These are phyloP conservation scores for Phalloptychus januarius DNA, from an alignment of 2,797 vertebrate species.

Conservation along the genomic window DNA sequence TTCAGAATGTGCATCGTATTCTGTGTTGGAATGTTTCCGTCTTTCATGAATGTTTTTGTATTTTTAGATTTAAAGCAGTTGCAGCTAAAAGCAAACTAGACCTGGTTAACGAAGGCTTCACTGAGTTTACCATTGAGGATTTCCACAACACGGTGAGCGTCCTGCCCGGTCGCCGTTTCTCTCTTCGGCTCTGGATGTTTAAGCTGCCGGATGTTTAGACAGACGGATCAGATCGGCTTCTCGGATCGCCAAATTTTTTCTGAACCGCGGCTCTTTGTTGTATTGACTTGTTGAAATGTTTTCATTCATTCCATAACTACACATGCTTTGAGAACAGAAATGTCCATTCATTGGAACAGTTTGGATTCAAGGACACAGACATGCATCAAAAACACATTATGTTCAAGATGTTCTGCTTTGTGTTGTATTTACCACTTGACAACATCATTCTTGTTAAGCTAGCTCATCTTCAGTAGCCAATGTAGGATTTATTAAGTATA, in stretches of 20 bases:
- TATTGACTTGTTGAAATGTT: neutral
- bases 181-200: neutral
- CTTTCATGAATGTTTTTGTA: slow-evolving; percentile 6
- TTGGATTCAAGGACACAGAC: neutral
- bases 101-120: slow-evolving; percentile 92
- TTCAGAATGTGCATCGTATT: neutral
- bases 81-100: slow-evolving; percentile 92
- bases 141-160: slow-evolving; percentile 93
- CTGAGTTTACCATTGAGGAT: slow-evolving; percentile 95
- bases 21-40: neutral
- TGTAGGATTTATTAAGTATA: neutral
- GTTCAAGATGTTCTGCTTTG: neutral
- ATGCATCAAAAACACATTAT: neutral
- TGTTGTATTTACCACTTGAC: neutral
- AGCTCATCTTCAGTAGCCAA: neutral
- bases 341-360: neutral
- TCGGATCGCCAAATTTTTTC: neutral
- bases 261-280: neutral
- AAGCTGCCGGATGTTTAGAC: neutral
- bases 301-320: neutral
- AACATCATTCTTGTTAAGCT: neutral
- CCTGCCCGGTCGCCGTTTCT: neutral
- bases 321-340: neutral
- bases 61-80: slow-evolving; percentile 90
- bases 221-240: no score